phyloP scores from a whole-genome alignment of 2,797 vertebrate species.

The Typhlichthys subterraneus region DNA sequence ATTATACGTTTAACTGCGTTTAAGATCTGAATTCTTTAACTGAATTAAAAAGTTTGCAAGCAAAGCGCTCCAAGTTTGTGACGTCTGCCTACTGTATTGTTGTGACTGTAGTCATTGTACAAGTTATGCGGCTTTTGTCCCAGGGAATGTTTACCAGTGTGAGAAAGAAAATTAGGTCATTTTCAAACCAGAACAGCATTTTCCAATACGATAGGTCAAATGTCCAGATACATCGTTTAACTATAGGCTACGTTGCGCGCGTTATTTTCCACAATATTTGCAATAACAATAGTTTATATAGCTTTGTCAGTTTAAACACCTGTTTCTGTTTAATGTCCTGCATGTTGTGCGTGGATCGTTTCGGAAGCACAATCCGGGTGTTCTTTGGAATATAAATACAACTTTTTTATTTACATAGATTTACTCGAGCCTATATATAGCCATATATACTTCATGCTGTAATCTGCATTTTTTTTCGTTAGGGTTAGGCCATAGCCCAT shows the following conservation, averaged over 20 bases:
- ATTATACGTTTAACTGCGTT: too few species aligned
- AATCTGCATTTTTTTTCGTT: too few species aligned
- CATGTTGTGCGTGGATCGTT: conserved; percentile 6
- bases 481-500: too few species aligned
- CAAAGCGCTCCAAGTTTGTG: too few species aligned
- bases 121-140: conserved; percentile 17
- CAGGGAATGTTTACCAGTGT: conserved; percentile 39
- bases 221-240: background rate
- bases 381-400: too few species aligned
- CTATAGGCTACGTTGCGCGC: background rate
- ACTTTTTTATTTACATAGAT: too few species aligned
- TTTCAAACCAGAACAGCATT: conserved; percentile 23
- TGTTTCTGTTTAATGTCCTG: conserved; percentile 28
- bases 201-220: conserved; percentile 18
- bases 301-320: conserved; percentile 28
- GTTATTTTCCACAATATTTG: background rate
- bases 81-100: too few species aligned
- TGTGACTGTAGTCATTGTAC: too few species aligned
- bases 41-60: too few species aligned
- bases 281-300: background rate
- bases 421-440: too few species aligned
- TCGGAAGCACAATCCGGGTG: background rate
- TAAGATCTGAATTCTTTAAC: too few species aligned
- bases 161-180: conserved; percentile 57
- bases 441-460: too few species aligned